A percentile compares a stretch with the other conserved stretches of the same genome.
phyloP scores from a whole-genome alignment of 1,140 invertebrate species.

The Steinernema feltiae region DNA sequence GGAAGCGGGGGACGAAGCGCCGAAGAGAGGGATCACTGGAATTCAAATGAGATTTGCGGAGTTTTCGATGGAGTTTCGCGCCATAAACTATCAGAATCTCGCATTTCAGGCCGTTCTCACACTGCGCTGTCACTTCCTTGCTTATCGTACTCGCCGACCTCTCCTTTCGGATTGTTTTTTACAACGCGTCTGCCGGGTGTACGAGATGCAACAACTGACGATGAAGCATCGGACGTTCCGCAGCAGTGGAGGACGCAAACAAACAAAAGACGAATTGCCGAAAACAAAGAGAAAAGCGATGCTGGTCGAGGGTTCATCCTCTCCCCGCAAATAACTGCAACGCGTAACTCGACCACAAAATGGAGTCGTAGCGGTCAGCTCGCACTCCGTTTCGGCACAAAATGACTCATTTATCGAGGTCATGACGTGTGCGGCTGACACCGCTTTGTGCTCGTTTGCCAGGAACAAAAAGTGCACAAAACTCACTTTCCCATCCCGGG shows the following conservation, averaged over 20 bases:
- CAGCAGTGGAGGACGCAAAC: background rate
- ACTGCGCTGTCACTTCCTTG: too few relatives aligned
- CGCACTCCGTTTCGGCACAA: background rate
- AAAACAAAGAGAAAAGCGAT: background rate
- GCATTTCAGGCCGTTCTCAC: too few relatives aligned
- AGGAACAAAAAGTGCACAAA: background rate
- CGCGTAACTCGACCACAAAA: too few relatives aligned
- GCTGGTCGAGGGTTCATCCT: too few relatives aligned
- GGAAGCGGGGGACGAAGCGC: background rate
- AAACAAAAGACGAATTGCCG: background rate
- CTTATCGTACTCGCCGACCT: too few relatives aligned
- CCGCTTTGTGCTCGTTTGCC: background rate
- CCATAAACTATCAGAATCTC: too few relatives aligned
- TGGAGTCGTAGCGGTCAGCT: too few relatives aligned
- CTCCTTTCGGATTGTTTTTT: too few relatives aligned
- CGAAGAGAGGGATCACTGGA: background rate
- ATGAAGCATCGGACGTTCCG: too few relatives aligned
- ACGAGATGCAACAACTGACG: background rate
- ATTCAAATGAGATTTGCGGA: too few relatives aligned
- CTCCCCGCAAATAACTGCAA: too few relatives aligned
- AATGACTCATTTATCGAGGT: background rate
- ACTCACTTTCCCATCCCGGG: background rate
- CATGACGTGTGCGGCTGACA: background rate
- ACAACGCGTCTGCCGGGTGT: background rate
- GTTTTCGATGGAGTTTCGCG: too few relatives aligned